A percentile compares a stretch with the other conserved stretches of the same genome.
phyloP scores from a whole-genome alignment of 2,797 vertebrate species.

The Xiphorhynchus erythropygius region DNA sequence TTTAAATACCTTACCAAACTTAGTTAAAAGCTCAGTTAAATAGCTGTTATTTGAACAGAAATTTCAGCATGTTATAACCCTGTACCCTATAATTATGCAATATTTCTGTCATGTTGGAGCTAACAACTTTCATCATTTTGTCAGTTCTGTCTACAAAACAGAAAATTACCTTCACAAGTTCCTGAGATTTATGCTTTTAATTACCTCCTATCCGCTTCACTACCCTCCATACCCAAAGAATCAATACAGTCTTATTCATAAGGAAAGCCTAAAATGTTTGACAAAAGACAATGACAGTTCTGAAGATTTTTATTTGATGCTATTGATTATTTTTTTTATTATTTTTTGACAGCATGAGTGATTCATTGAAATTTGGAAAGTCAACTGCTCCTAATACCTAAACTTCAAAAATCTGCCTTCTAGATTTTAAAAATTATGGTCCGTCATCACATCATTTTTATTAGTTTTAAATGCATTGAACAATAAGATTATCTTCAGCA shows the following conservation, averaged over 20 bases:
- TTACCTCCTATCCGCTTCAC: constrained; percentile 76
- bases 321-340: constrained; percentile 52
- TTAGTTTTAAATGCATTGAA: background rate
- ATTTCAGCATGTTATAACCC: constrained; percentile 50
- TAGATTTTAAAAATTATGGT: background rate
- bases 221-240: constrained; percentile 70
- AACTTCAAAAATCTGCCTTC: constrained; percentile 24
- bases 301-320: constrained; percentile 62
- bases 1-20: constrained; percentile 41
- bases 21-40: constrained; percentile 64
- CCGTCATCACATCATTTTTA: background rate
- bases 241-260: constrained; percentile 78
- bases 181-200: constrained; percentile 83
- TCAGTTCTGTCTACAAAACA: constrained; percentile 77
- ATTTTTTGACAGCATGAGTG: constrained; percentile 34
- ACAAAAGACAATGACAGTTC: constrained; percentile 61
- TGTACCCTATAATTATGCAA: constrained; percentile 50
- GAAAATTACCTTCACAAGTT: constrained; percentile 75
- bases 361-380: constrained; percentile 32
- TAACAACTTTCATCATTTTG: constrained; percentile 79
- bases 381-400: constrained; percentile 19
- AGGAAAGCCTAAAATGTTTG: constrained; percentile 70
- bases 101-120: constrained; percentile 77
- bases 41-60: constrained; percentile 48
- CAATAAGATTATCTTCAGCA: background rate